A percentile compares a stretch with the other conserved stretches of the same genome.
These are phyloP conservation scores for Sinosuthora webbiana DNA, from an alignment of 2,113 vertebrate species.

Conservation along the genomic window DNA sequence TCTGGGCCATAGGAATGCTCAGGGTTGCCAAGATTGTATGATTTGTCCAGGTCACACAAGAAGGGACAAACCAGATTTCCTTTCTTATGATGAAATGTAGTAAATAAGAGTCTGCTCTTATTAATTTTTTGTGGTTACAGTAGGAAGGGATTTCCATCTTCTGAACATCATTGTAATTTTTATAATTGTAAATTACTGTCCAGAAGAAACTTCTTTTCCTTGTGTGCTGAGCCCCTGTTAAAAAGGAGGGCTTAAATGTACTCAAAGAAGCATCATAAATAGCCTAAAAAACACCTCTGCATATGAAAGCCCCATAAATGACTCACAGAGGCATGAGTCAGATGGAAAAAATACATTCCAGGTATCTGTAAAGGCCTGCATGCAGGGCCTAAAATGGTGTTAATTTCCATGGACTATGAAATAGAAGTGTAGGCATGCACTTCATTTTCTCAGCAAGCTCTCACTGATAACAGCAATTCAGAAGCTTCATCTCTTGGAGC, in stretches of 20 bases:
- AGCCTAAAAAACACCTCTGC: neutral
- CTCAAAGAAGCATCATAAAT: neutral
- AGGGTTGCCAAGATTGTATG: neutral
- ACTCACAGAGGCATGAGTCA: neutral
- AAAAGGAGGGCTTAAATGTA: neutral
- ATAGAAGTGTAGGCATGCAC: neutral
- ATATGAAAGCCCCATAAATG: neutral
- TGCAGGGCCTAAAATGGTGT: neutral
- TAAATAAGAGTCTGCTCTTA: neutral
- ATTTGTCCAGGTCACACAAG: neutral
- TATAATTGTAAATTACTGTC: neutral
- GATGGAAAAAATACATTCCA: neutral
- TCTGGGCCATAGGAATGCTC: neutral
- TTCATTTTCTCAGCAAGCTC: constrained; percentile 27
- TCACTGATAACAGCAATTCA: neutral
- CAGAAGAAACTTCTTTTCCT: neutral
- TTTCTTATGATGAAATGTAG: neutral
- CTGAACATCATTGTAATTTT: neutral
- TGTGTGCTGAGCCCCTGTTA: neutral
- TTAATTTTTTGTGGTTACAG: neutral
- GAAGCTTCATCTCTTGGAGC: neutral
- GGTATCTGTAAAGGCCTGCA: neutral
- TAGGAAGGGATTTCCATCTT: neutral
- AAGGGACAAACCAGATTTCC: neutral
- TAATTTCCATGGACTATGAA: neutral